Evolutionary conservation across 2,113 vertebrate species (phyloP).

Genomic region (Neoarius graeffei): DNA sequence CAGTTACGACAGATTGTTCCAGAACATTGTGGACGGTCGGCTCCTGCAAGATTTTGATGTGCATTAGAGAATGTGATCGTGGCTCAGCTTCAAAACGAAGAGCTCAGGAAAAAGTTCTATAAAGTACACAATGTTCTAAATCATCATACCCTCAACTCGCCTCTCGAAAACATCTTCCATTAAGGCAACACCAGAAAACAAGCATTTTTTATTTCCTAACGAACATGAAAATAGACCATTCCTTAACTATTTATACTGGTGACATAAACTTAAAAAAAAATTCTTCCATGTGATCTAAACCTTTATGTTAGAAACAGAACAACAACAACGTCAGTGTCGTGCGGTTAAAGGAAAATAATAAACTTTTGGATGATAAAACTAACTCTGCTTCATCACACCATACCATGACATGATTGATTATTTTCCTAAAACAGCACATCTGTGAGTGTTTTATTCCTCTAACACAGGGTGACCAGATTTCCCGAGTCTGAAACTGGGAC

Average conservation of each 20-base stretch:
- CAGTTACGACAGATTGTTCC: slow-evolving; percentile 60
- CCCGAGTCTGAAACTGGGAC: too few species aligned
- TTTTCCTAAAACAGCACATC: not conserved
- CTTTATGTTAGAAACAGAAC: not conserved
- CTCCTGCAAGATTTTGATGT: too few species aligned
- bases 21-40: not conserved
- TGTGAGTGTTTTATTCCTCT: not conserved
- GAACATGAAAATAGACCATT: not conserved
- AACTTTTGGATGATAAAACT: not conserved
- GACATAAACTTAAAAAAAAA: too few species aligned
- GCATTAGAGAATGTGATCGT: not conserved
- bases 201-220: not conserved
- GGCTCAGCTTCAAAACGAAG: not conserved
- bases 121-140: not conserved
- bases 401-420: not conserved
- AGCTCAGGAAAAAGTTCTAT: not conserved
- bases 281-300: too few species aligned
- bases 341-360: not conserved
- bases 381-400: not conserved
- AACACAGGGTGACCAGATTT: too few species aligned
- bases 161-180: not conserved
- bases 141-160: not conserved
- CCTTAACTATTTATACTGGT: not conserved
- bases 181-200: not conserved
- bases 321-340: not conserved